Conservation (phyloP, 2,888 invertebrate species). For the Eupeodes luniger region DNA sequence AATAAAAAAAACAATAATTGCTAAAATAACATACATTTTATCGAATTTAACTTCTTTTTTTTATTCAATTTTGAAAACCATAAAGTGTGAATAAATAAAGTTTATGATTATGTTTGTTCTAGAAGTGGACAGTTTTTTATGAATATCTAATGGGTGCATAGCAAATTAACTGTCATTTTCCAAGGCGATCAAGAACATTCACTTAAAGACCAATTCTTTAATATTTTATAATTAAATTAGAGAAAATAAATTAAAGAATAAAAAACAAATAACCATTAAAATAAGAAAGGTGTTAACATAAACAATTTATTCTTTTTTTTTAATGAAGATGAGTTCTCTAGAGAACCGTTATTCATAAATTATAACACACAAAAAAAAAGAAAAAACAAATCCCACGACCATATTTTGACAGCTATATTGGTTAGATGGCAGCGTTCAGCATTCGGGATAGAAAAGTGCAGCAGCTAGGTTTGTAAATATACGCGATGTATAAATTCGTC, state of each 20-base stretch:
- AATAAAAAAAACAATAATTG: slow-evolving; percentile 27
- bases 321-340: slow-evolving; percentile 62
- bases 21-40: slow-evolving; percentile 52
- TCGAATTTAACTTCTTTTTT: slow-evolving; percentile 39
- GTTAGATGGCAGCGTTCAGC: slow-evolving; percentile 7
- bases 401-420: slow-evolving; percentile 18
- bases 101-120: slow-evolving; percentile 25
- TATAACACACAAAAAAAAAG: slow-evolving; percentile 10
- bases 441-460: not conserved
- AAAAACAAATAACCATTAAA: not conserved
- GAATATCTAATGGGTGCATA: slow-evolving; percentile 59
- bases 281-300: slow-evolving; percentile 17
- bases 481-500: slow-evolving; percentile 63
- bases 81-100: slow-evolving; percentile 47
- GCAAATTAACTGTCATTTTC: slow-evolving; percentile 43
- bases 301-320: slow-evolving; percentile 21
- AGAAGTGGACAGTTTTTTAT: slow-evolving; percentile 19
- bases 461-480: not conserved
- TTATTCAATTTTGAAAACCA: slow-evolving; percentile 55
- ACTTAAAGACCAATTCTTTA: not conserved
- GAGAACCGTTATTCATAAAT: slow-evolving; percentile 3
- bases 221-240: slow-evolving; percentile 4
- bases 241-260: not conserved
- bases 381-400: slow-evolving; percentile 57
- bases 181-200: slow-evolving; percentile 62